Conservation (phyloP, 2,888 invertebrate species). For the Parapristionchus giblindavisi region DNA sequence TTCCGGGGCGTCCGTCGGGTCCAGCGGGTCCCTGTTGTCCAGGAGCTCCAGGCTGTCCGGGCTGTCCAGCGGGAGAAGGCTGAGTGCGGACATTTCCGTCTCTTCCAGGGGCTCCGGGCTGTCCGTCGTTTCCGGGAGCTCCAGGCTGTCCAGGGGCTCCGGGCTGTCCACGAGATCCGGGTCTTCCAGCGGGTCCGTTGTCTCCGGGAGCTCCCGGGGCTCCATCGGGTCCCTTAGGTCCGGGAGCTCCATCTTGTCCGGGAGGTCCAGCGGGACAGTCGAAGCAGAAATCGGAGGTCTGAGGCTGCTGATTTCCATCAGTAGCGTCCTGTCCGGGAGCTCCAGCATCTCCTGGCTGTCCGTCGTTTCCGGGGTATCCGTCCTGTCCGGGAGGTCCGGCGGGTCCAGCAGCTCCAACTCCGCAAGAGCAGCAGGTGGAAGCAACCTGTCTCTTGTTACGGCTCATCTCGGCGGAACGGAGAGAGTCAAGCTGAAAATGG, state of each 20-base stretch:
- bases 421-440: constrained; percentile 36
- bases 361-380: constrained; percentile 36
- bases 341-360: constrained; percentile 33
- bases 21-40: constrained; percentile 40
- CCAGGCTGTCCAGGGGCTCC: constrained; percentile 38
- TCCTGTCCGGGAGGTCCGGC: constrained; percentile 37
- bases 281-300: constrained; percentile 37
- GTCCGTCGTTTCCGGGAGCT: constrained; percentile 39
- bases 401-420: constrained; percentile 36
- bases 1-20: constrained; percentile 39
- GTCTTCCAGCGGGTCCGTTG: constrained; percentile 32
- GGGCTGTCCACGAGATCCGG: constrained; percentile 35
- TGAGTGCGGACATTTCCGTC: constrained; percentile 37
- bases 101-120: constrained; percentile 36
- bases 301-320: constrained; percentile 10
- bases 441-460: constrained; percentile 30
- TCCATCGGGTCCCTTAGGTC: constrained; percentile 37
- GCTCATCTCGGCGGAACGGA: constrained; percentile 13
- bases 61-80: constrained; percentile 36
- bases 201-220: constrained; percentile 33
- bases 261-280: constrained; percentile 39
- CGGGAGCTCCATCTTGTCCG: constrained; percentile 30
- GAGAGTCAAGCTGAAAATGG: constrained; percentile 22
- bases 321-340: constrained; percentile 31
- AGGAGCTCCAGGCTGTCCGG: constrained; percentile 37